Base-by-base conservation (phyloP, 1,140 invertebrate species). In the Listronotus oregonensis region DNA sequence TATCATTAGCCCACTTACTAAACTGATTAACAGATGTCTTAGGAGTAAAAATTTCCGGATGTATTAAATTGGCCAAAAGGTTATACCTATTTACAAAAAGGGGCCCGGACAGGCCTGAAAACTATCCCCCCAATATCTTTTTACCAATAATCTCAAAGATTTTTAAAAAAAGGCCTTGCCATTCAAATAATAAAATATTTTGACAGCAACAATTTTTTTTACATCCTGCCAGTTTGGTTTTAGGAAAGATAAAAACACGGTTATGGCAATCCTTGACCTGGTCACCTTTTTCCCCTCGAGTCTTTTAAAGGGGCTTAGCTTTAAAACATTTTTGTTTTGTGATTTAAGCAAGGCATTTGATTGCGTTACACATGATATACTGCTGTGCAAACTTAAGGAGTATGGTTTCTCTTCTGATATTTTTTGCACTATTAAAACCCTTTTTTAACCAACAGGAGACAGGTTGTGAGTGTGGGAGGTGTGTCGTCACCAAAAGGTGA, bases 61-160 rank as follows among this genome's bases (percentile, higher is more conserved):
- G 11, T 17, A 47, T 47, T 14, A 47, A 47, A 47, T 14, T 14
- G 17, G 44, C 44, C 17, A 47, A 47, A 47, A 47, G 3, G 44
- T 47, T 10, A 47, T 15, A 10, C 44, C 44, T 14, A 47, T 47
- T 10, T 47, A 5, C 17, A 47, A 47, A 47, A 11, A 47, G 17
- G 17, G 17, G 9, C 11, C 9, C 18, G 9, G 18, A 15, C 9
- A 14, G 44, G 17, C 18, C 44, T 47, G 14, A 11, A 47, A 47
- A 47, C 17, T 47, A 47, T 17, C n/a, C 44, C 3, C 3, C 44
- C 44, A 10, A 47, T 47, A 27, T 27, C 40, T 12, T 14, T 42
- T 42, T 42, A 14, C 40, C 40, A 12, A 14, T 42, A 11, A 42
- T 42, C 40, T 42, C 40, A 14, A 42, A 42, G 40, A 42, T 42